phyloP scores from a whole-genome alignment of 2,113 vertebrate species.

The Marmota monax region DNA sequence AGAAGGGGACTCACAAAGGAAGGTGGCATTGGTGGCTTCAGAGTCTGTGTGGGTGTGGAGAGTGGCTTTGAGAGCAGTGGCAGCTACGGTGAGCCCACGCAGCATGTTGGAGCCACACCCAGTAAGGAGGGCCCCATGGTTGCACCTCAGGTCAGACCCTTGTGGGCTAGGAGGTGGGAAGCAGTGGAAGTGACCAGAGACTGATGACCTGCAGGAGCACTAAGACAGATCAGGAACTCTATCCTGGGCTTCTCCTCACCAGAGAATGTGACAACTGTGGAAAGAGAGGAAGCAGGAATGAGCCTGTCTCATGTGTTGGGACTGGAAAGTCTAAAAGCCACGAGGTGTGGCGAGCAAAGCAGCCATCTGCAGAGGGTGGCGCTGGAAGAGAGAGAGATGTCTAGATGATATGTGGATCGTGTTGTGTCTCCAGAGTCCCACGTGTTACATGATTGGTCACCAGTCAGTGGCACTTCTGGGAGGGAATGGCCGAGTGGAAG shows the following conservation, averaged over 20 bases:
- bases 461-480: no score
- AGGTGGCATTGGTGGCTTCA: neutral
- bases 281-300: neutral
- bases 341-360: neutral
- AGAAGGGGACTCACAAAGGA: neutral
- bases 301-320: neutral
- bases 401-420: neutral
- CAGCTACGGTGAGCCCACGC: neutral
- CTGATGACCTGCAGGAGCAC: neutral
- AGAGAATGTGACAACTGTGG: neutral
- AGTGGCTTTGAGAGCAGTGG: neutral
- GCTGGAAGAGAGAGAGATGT: neutral
- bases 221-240: neutral
- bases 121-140: neutral
- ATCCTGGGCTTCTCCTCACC: neutral
- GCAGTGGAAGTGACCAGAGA: neutral
- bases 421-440: no score
- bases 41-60: neutral
- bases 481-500: no score
- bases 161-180: neutral
- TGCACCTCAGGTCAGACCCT: no score
- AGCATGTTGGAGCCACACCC: accelerated
- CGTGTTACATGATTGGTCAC: no score
- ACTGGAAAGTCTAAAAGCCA: neutral
- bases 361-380: no score